Evolutionary conservation across 2,888 invertebrate genomes (phyloP).

Genomic region (Dasysyrphus albostriatus): DNA sequence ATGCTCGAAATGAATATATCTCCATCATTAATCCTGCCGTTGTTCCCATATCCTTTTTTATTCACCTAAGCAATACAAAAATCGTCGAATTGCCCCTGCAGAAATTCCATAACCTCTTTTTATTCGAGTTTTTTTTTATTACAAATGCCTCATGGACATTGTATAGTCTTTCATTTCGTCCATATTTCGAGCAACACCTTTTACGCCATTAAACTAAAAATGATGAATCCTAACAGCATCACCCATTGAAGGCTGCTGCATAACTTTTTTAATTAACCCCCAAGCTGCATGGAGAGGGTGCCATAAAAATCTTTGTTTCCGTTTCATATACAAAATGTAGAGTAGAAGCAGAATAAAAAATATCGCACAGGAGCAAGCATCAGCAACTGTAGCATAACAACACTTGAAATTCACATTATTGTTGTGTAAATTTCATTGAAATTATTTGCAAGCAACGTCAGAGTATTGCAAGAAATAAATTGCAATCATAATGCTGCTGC

Average conservation of each 20-base stretch:
- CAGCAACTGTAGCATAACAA: conserved; percentile 11
- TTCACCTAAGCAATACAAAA: not conserved
- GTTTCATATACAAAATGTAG: not conserved
- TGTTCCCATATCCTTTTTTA: not conserved
- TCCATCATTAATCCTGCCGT: not conserved
- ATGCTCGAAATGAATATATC: not conserved
- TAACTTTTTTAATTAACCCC: conserved; percentile 72
- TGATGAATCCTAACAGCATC: conserved; percentile 34
- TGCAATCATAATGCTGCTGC: conserved; percentile 70
- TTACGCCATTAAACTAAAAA: conserved; percentile 12
- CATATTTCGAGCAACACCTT: conserved; percentile 1
- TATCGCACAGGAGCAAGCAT: not conserved
- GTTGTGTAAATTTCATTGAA: conserved; percentile 44
- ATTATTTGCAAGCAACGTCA: conserved; percentile 66
- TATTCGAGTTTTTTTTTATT: not conserved
- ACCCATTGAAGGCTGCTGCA: conserved; percentile 42
- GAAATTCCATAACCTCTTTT: not conserved
- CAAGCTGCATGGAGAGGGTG: conserved; percentile 5
- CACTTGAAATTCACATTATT: conserved; percentile 60
- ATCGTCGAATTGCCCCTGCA: not conserved
- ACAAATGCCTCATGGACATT: not conserved
- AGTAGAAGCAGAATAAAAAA: not conserved
- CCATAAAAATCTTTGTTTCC: conserved; percentile 38
- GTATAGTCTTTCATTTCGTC: not conserved
- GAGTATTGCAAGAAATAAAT: conserved; percentile 75